Evolutionary conservation across 1,140 invertebrate species (phyloP).

Genomic region (roundworm (Caenorhabditis elegans)): WBcel235 BX284604.4:3097001-3097500

Average conservation of each 20-base stretch:
- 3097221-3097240: not conserved
- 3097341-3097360: no score
- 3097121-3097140: conserved; percentile 22
- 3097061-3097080: no score
- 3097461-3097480: not conserved
- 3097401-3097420: no score
- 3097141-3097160: conserved; percentile 21
- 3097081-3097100: no score
- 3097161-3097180: not conserved
- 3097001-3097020: no score
- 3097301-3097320: not conserved
- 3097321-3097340: not conserved
- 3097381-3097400: no score
- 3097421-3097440: not conserved
- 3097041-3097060: no score
- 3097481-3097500: conserved; percentile 11
- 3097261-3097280: no score
- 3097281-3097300: not conserved
- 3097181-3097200: not conserved
- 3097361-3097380: no score
- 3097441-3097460: not conserved
- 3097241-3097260: no score
- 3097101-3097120: no score
- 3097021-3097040: no score
- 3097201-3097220: not conserved